A percentile compares a stretch with the other conserved stretches of the same genome.
Evolutionary conservation across 1,140 invertebrate genomes (phyloP).

Genomic region (Orchestia grillus): DNA sequence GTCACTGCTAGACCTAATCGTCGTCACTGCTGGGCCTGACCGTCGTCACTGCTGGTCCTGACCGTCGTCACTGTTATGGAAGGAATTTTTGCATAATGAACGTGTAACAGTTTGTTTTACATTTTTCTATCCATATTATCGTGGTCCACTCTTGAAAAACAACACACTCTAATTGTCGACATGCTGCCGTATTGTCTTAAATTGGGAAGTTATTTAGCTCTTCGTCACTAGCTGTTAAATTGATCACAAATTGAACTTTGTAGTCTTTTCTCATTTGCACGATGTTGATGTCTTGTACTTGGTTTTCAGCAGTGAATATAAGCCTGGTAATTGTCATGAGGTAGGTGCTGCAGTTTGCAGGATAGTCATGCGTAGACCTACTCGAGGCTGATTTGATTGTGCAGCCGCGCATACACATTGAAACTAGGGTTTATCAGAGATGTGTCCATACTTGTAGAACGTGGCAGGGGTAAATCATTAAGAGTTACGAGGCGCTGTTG

Average conservation of each 20-base stretch:
- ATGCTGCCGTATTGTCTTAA: background rate
- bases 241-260: background rate
- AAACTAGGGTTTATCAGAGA: background rate
- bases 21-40: background rate
- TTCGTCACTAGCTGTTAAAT: background rate
- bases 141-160: background rate
- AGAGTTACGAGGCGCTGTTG: background rate
- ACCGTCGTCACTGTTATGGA: background rate
- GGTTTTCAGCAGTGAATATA: background rate
- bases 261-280: background rate
- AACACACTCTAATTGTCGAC: background rate
- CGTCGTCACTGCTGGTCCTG: background rate
- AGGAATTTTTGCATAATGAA: background rate
- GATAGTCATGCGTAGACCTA: background rate
- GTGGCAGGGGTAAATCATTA: background rate
- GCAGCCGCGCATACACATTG: background rate
- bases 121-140: background rate
- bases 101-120: background rate
- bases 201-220: background rate
- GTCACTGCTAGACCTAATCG: background rate
- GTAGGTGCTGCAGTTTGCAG: background rate
- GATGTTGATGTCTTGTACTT: background rate
- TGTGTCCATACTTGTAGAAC: background rate
- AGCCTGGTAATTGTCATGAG: background rate
- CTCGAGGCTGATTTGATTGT: background rate